Evolutionary conservation across 92 coral and sea anemone species (phyloP), one percentile per base, ranked within the genome.

Genomic region (Heteractis magnifica): DNA sequence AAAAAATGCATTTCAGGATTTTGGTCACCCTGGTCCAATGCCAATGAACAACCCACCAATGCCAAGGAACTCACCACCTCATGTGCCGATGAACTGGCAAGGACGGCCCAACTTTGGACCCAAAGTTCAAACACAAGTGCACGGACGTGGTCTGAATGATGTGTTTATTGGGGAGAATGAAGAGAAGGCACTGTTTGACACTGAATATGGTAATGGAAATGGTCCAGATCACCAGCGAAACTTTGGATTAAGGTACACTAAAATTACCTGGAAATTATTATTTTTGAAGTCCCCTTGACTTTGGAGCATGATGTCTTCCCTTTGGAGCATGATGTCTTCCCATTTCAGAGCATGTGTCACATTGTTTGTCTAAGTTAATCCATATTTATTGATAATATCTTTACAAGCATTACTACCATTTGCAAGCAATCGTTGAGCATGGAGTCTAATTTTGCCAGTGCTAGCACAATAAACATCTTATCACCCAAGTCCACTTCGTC

Each of bases 141-240:
- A 70, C 52, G 90, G 97, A 65, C 91, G 93, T 55, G 97, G 97
- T 51, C 85, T 93, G 86, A 92, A 90, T 77, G 97, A 93, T 79
- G 97, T 93, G 68, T 93, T 93, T 87, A 92, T 93, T 21, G 87
- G 88, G 56, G 97, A 93, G 77, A 90, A 92, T 84, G 92, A 91
- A 11, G 82, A 81, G 51, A 72, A 87, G 49, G 90, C 86, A 16
- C 89, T 94, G 13, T 93, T 78, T 84, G 93, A 93, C 15, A 75
- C 65, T 65, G 94, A 93, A 55, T 93, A 88, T 91, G 88, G 92
- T 3, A 70, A 87, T 10, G 88, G 92, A 34, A 77, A 84, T 16
- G 85, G 85, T 49, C 82, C 84, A 48, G 70, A 87, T 5, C 93
- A 87, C 60, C 88, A 90, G 77, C 51, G 85, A n/a, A 49, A 34